Evolutionary conservation across 2,888 invertebrate species (phyloP).

Genomic region (Drosophila tanythrix): DNA sequence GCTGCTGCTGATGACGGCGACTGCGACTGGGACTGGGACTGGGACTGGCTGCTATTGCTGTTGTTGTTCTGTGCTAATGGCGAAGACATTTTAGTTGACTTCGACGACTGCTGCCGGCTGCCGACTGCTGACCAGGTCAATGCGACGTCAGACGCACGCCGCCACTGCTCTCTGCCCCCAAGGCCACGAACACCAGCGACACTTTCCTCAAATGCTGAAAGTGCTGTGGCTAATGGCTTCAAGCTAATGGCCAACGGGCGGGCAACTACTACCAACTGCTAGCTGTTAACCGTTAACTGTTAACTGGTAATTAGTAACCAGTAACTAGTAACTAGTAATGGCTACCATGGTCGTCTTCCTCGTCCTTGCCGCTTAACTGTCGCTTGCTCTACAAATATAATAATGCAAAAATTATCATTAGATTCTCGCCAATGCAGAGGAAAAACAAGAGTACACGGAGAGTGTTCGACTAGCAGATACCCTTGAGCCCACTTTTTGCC

Average conservation of each 20-base stretch:
- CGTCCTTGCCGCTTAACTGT: conserved; percentile 5
- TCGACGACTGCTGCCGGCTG: conserved; percentile 22
- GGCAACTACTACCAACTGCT: not conserved
- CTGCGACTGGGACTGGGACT: conserved; percentile 15
- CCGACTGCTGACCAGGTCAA: conserved; percentile 35
- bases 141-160: conserved; percentile 26
- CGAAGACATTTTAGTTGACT: conserved; percentile 67
- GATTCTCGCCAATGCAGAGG: not conserved
- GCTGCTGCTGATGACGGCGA: conserved; percentile 44
- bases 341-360: conserved; percentile 6
- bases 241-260: not conserved
- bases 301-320: not conserved
- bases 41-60: conserved; percentile 67
- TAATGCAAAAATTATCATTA: conserved; percentile 13
- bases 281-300: not conserved
- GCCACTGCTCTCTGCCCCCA: conserved; percentile 28
- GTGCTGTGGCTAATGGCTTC: not conserved
- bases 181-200: conserved; percentile 29
- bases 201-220: conserved; percentile 12
- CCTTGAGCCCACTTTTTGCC: not conserved
- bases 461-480: not conserved
- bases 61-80: conserved; percentile 74
- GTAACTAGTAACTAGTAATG: not conserved
- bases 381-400: conserved; percentile 19
- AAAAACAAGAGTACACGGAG: not conserved